Percentiles rank a stretch among this genome's conserved stretches.
Evolutionary conservation across 2,888 invertebrate species (phyloP).

Genomic region (Idaea dimidiata): DNA sequence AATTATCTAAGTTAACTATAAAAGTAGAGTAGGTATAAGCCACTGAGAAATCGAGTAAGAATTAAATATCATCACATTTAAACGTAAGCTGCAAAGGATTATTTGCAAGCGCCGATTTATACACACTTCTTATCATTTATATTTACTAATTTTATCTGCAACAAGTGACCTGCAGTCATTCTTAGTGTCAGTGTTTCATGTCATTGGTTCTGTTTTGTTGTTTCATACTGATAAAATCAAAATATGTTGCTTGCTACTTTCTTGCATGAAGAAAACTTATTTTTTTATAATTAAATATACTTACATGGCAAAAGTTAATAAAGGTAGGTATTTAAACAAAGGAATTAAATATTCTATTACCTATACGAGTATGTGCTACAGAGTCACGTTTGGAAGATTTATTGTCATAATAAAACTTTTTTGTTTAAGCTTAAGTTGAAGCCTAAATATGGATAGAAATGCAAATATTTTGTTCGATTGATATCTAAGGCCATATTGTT

Average conservation of each 20-base stretch:
- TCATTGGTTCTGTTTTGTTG: slow-evolving; percentile 48
- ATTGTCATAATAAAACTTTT: too few species aligned
- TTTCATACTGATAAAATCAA: slow-evolving; percentile 34
- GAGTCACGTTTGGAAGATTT: too few species aligned
- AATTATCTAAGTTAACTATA: neutral
- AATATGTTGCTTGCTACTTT: slow-evolving; percentile 20
- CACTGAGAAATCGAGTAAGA: neutral
- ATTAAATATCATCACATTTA: neutral
- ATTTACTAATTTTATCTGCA: slow-evolving; percentile 55
- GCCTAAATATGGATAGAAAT: too few species aligned
- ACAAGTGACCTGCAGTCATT: slow-evolving; percentile 55
- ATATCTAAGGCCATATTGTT: too few species aligned
- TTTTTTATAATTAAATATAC: neutral
- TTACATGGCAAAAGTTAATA: too few species aligned
- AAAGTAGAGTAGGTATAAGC: neutral
- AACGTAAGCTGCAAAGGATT: slow-evolving; percentile 37
- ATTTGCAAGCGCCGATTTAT: slow-evolving; percentile 43
- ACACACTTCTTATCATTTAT: slow-evolving; percentile 46
- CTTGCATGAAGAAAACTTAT: slow-evolving; percentile 3
- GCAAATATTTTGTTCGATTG: too few species aligned
- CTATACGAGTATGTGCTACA: too few species aligned
- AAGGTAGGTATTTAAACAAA: too few species aligned
- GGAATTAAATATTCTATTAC: too few species aligned
- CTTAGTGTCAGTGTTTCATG: slow-evolving; percentile 53
- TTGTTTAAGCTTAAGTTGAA: too few species aligned